Percentiles rank a stretch among this genome's conserved stretches.
These are phyloP conservation scores for Tenualosa ilisha DNA, from an alignment of 2,797 vertebrate genomes.

Conservation along the genomic window DNA sequence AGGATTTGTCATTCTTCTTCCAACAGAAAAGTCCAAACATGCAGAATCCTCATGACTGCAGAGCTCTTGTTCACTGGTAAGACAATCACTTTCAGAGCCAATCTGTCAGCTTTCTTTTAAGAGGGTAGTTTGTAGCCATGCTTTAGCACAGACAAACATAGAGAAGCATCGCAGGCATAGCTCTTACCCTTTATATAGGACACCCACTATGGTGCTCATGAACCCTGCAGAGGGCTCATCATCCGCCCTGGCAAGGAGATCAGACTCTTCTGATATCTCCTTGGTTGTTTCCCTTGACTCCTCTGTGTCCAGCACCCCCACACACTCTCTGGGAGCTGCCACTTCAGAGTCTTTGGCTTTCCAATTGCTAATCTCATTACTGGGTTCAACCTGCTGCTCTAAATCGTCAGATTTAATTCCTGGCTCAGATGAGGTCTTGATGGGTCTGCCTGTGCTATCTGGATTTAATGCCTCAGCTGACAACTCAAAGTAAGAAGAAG, in stretches of 20 bases:
- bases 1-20: background rate
- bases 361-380: background rate
- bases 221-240: constrained; percentile 40
- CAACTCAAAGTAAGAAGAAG: constrained; percentile 6
- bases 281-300: background rate
- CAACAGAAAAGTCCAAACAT: constrained; percentile 11
- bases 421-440: background rate
- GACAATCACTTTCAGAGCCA: background rate
- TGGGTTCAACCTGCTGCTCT: background rate
- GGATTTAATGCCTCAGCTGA: background rate
- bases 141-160: constrained; percentile 25
- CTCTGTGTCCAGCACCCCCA: background rate
- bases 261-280: background rate
- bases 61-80: background rate
- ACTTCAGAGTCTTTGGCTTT: background rate
- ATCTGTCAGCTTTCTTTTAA: background rate
- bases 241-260: background rate
- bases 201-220: constrained; percentile 40
- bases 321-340: background rate
- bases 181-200: constrained; percentile 59
- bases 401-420: background rate
- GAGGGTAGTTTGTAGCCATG: constrained; percentile 31
- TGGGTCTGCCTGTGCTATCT: background rate
- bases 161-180: background rate
- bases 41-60: background rate